Base-by-base conservation (phyloP, 2,888 invertebrate species). In the Hofmannophila pseudospretella region DNA sequence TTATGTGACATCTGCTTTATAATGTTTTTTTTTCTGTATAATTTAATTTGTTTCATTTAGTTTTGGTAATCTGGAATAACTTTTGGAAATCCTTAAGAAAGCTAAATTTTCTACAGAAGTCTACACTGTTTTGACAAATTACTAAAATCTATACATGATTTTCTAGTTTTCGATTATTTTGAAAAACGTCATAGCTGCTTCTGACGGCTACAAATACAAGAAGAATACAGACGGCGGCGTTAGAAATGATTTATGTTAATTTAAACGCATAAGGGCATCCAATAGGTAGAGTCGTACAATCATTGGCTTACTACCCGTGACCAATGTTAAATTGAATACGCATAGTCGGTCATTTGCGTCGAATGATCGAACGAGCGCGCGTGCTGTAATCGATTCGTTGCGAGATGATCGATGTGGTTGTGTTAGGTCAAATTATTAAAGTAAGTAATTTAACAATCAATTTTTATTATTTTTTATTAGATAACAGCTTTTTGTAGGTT, bases 291-390 rank as follows among this genome's bases (percentile, higher is more conserved):
- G 54, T 54, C 52, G 44, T 61, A 62, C 60, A 63, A 69, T 71
- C 65, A 72, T 54, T 64, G 61, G 61, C 48, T 60, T 67, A 58
- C 58, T 51, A 51, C 49, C 72, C 78, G 60, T 77, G 67, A 71
- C 78, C 62, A 74, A 82, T 72, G 60, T 58, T 63, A 70, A 77
- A 81, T 79, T 74, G 71, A 77, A 78, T 72, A 67, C 55, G 45
- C 31, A 54, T 53, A 49, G 66, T 69, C 56, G 60, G 57, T 55
- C 71, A 71, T 74, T 74, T 68, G 62, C 64, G 66, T 67, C 62
- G 55, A 64, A 53, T 64, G 63, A 69, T 65, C 52, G 62, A 62
- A 59, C 47, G 45, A 58, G 61, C 61, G 63, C 51, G 58, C 54
- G 54, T 12, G 47, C 44, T 40, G 41, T 59, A 74, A 74, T 77